Base-by-base conservation (phyloP, 37 sponge, comb jelly and placozoan genomes). In the Cladorhizidae sp. region DNA sequence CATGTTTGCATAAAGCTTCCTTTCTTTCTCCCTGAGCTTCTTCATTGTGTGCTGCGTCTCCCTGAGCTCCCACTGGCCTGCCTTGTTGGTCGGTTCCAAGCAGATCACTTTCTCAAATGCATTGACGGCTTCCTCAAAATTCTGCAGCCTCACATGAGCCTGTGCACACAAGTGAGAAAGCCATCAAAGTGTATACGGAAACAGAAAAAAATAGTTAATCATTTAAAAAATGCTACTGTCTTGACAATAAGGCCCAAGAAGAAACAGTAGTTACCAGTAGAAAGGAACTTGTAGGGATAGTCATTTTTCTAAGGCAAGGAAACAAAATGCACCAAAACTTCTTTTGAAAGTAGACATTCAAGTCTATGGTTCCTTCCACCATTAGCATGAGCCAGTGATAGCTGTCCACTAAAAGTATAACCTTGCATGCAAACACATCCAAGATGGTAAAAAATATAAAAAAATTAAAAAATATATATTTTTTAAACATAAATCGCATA, bases 81-180 rank as follows among this genome's bases (percentile, higher is more conserved):
- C 94, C 54, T 86, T 88, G 82, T 98, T 98, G 54, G 79, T 63
- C 1, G 96, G 88, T 50, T 98, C 99, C 67, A 91, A 51, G 77
- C 83, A 83, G 22, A 93, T 78, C 23, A 93, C 93, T 22, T 85
- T 83, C 25, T 98, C 75, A 70, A 95, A 95, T 55, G 83, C 86
- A 9, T 42, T 58, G 33, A 88, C 71, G n/a, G 98, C 95, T 15
- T 88, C 89, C 11, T 80, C 80, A 76, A 81, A 98, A 45, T 97
- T 92, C 59, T 94, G 89, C 29, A 90, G 82, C 67, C 67, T 55
- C 35, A 75, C 51, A 22, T 74, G 72, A 22, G 95, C 95, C 92
- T 93, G 64, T 21, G 75, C 8, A 45, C 5, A 45, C 49, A 63
- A 22, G n/a, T 45, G 9, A 9, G 49, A 45, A 45, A 45, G 49